Conservation (phyloP, 2,888 invertebrate species). For the Zelleria hepariella region DNA sequence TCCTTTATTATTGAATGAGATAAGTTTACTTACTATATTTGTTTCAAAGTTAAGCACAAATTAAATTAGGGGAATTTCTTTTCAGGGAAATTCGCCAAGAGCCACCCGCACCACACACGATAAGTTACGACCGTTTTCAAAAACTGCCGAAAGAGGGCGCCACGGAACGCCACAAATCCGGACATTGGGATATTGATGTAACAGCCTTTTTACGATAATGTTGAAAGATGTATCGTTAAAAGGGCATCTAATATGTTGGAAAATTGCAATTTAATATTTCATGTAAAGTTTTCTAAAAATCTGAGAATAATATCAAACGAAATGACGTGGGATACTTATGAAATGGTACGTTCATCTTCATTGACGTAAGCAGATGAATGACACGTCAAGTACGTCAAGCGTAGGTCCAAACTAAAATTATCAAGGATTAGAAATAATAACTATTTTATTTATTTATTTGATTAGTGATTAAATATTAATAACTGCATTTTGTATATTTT, state of each 20-base stretch:
- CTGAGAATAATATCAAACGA: too few relatives aligned
- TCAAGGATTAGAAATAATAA: too few relatives aligned
- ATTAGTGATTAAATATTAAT: too few relatives aligned
- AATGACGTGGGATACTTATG: too few relatives aligned
- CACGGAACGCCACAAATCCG: constrained; percentile 3
- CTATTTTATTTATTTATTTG: too few relatives aligned
- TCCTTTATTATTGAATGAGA: too few relatives aligned
- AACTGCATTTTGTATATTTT: too few relatives aligned
- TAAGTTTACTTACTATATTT: constrained; percentile 20
- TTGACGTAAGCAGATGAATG: too few relatives aligned
- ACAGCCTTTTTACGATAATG: constrained; percentile 1
- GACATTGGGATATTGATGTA: constrained; percentile 29
- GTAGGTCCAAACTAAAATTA: too few relatives aligned
- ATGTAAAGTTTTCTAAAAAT: background rate
- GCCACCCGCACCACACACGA: constrained; percentile 54
- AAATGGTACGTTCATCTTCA: too few relatives aligned
- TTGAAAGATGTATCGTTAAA: background rate
- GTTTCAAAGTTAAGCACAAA: constrained; percentile 30
- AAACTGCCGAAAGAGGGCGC: constrained; percentile 43
- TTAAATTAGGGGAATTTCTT: constrained; percentile 34
- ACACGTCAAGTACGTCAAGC: too few relatives aligned
- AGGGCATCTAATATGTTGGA: background rate
- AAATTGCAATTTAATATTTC: background rate
- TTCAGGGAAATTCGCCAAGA: constrained; percentile 35
- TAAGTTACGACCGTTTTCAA: constrained; percentile 38